Evolutionary conservation across 2,888 invertebrate genomes (phyloP).

Genomic region (Trachelus iudaicus): DNA sequence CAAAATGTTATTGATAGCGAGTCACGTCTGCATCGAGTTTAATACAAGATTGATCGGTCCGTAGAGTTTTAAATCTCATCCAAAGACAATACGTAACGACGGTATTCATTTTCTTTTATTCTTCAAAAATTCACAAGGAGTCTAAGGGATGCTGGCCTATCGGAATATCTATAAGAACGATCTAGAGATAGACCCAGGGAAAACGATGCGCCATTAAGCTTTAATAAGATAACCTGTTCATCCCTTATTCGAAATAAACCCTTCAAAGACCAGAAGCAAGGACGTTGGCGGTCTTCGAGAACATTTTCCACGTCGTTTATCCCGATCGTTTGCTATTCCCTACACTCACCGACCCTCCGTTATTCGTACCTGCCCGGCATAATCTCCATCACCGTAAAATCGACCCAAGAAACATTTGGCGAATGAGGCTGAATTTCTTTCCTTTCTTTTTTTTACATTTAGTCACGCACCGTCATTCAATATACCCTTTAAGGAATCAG

Average conservation of each 20-base stretch:
- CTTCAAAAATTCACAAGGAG: background rate
- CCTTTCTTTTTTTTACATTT: background rate
- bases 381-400: background rate
- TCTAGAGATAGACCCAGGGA: background rate
- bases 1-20: background rate
- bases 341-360: slow-evolving; percentile 3
- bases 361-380: slow-evolving; percentile 1
- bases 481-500: background rate
- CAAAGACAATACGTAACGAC: background rate
- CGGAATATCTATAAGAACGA: background rate
- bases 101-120: background rate
- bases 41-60: background rate
- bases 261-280: background rate
- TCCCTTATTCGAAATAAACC: background rate
- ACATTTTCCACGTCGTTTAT: background rate
- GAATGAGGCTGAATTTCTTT: background rate
- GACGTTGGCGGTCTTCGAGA: background rate
- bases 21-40: background rate
- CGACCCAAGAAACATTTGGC: background rate
- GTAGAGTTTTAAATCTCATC: background rate
- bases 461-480: background rate
- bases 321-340: slow-evolving; percentile 4
- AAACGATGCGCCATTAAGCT: background rate
- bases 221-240: background rate
- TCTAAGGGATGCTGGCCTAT: background rate